Conservation (phyloP, 1,140 invertebrate genomes). For the Teleopsis dalmanni region DNA sequence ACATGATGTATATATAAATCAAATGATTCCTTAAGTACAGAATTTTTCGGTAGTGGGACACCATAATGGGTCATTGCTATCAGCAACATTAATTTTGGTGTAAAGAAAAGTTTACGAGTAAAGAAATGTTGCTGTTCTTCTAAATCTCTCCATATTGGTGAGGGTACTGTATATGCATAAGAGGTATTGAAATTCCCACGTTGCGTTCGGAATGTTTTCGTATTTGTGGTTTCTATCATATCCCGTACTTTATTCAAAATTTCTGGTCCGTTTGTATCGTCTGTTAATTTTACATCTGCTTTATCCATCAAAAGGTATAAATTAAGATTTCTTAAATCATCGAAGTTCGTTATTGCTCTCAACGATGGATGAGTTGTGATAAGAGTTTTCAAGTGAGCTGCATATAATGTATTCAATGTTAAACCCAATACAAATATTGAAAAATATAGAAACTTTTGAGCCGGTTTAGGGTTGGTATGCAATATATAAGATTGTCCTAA, state of each 20-base stretch:
- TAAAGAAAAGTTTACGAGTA: no score
- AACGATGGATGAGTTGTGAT: background rate
- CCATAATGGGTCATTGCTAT: no score
- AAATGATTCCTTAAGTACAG: no score
- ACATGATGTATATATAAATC: no score
- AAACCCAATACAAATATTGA: background rate
- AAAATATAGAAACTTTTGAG: background rate
- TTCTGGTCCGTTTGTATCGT: background rate
- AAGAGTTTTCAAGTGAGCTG: background rate
- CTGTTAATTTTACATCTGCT: background rate
- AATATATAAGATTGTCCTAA: slow-evolving; percentile 25
- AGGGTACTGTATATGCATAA: background rate
- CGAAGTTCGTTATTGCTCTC: background rate
- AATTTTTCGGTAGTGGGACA: no score
- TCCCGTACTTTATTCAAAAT: no score
- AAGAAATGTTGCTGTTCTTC: no score
- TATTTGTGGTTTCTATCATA: background rate
- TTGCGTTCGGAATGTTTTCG: background rate
- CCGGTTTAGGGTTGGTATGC: background rate
- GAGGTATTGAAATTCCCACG: background rate
- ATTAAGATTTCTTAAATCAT: background rate
- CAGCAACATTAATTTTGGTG: no score
- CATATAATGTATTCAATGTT: background rate
- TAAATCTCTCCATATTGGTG: no score
- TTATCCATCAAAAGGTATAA: background rate